These are phyloP conservation scores for Parazoanthus swiftii DNA, from an alignment of 92 coral and sea anemone genomes.

Conservation along the genomic window DNA sequence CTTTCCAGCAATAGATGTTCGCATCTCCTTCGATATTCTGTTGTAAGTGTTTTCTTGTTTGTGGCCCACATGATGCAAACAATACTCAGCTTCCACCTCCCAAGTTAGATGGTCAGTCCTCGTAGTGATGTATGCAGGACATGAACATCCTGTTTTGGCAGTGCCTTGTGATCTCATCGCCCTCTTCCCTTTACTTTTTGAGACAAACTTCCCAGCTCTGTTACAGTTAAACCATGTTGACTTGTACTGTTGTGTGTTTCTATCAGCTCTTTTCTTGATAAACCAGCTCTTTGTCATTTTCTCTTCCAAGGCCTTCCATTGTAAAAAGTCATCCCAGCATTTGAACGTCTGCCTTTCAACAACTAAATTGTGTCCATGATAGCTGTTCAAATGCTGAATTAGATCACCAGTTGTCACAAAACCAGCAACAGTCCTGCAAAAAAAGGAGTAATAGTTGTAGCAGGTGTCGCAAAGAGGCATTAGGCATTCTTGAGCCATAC, in stretches of 20 bases:
- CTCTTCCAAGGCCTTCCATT: too few relatives aligned
- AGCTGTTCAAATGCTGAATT: conserved; percentile 37
- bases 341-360: conserved; percentile 45
- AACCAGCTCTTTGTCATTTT: too few relatives aligned
- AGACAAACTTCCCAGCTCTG: neutral
- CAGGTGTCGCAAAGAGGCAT: too few relatives aligned
- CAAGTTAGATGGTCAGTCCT: conserved; percentile 33
- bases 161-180: conserved; percentile 48
- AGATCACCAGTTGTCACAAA: conserved; percentile 26
- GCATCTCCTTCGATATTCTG: conserved; percentile 43
- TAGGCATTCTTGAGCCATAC: too few relatives aligned
- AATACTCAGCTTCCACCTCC: conserved; percentile 47
- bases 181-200: conserved; percentile 34
- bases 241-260: too few relatives aligned
- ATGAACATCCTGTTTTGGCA: conserved; percentile 40
- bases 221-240: too few relatives aligned
- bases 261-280: too few relatives aligned
- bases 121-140: conserved; percentile 45
- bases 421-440: neutral
- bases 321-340: conserved; percentile 9
- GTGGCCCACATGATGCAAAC: conserved; percentile 50
- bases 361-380: conserved; percentile 11
- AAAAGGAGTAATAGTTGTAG: too few relatives aligned
- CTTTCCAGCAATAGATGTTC: conserved; percentile 28
- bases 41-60: conserved; percentile 30